Percentiles rank a stretch among this genome's conserved stretches.
Evolutionary conservation across 2,113 vertebrate species (phyloP).

Genomic region (Caracal caracal): DNA sequence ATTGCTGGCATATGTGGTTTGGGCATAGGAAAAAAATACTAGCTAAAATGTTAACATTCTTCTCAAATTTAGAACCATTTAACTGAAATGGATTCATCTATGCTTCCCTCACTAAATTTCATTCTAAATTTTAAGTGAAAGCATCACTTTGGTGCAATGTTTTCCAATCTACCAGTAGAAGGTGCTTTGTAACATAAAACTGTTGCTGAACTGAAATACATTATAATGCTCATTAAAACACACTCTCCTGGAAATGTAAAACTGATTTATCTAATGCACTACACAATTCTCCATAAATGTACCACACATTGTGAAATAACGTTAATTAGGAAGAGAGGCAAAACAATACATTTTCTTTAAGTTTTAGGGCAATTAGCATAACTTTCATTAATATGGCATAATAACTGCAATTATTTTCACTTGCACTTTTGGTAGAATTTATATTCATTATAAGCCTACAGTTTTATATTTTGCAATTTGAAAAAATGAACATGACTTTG

Average conservation of each 20-base stretch:
- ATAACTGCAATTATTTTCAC: constrained; percentile 82
- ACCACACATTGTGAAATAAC: constrained; percentile 72
- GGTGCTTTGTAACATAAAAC: constrained; percentile 67
- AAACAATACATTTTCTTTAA: constrained; percentile 78
- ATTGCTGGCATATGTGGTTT: constrained; percentile 7
- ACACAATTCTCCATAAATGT: constrained; percentile 79
- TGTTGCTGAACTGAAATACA: constrained; percentile 74
- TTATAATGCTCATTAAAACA: constrained; percentile 74
- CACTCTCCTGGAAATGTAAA: constrained; percentile 70
- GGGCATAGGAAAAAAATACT: neutral
- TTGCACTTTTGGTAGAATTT: constrained; percentile 76
- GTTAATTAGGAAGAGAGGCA: constrained; percentile 77
- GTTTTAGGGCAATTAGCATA: constrained; percentile 79
- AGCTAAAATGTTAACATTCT: constrained; percentile 22
- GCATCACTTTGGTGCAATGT: constrained; percentile 27
- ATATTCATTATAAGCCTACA: constrained; percentile 76
- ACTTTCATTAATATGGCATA: constrained; percentile 77
- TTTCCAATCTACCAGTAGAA: neutral
- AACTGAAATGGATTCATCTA: constrained; percentile 28
- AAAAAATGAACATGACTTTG: constrained; percentile 79
- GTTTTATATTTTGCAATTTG: constrained; percentile 75
- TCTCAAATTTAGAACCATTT: constrained; percentile 25
- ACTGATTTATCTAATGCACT: constrained; percentile 78
- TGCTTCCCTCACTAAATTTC: constrained; percentile 30
- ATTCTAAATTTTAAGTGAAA: constrained; percentile 38